Conservation (phyloP, 2,797 vertebrate genomes). For the Acipenser ruthenus region DNA sequence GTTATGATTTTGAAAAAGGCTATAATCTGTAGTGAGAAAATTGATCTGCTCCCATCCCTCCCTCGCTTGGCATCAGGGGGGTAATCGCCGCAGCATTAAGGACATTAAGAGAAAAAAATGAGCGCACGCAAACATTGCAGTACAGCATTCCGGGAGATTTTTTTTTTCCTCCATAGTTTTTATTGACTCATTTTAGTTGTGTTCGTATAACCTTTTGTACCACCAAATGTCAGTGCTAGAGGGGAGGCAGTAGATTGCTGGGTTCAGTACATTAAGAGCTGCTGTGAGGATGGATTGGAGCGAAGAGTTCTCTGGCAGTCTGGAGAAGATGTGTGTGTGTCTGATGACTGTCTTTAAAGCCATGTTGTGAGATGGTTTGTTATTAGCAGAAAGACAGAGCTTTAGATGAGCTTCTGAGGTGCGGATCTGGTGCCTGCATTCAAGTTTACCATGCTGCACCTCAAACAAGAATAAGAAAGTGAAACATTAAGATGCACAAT, state of each 20-base stretch:
- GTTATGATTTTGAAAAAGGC: not conserved
- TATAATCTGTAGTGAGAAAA: not conserved
- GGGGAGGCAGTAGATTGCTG: slow-evolving; percentile 12
- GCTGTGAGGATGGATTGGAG: slow-evolving; percentile 19
- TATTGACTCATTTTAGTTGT: not conserved
- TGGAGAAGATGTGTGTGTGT: too few relatives aligned
- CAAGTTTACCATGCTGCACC: too few relatives aligned
- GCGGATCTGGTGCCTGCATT: too few relatives aligned
- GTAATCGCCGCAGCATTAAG: not conserved
- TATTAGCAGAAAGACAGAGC: too few relatives aligned
- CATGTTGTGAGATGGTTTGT: too few relatives aligned
- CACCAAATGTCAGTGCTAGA: not conserved
- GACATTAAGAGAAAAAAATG: not conserved
- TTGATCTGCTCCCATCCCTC: not conserved
- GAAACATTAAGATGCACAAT: too few relatives aligned
- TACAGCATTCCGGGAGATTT: too few relatives aligned
- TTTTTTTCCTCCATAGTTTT: too few relatives aligned
- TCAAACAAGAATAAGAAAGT: too few relatives aligned
- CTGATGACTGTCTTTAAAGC: too few relatives aligned
- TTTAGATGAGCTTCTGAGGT: too few relatives aligned
- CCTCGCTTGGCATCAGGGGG: not conserved
- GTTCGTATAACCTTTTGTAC: not conserved
- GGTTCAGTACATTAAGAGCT: slow-evolving; percentile 1
- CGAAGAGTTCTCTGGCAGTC: slow-evolving; percentile 1
- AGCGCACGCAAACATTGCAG: not conserved